A percentile compares a stretch with the other conserved stretches of the same genome.
Evolutionary conservation across 2,797 vertebrate species (phyloP).

Genomic region (Epinephelus malabaricus): DNA sequence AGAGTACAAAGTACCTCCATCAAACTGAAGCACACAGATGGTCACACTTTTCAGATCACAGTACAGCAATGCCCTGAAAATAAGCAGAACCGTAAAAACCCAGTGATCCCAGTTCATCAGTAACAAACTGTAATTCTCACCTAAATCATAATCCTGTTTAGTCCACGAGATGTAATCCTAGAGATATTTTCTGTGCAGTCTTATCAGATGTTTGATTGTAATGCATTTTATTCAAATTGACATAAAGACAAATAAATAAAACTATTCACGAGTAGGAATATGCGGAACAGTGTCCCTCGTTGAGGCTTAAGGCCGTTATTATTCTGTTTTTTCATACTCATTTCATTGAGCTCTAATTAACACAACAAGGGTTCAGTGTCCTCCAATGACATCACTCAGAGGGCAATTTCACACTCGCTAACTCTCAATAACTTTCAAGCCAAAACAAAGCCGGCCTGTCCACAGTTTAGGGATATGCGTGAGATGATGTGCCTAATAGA

Average conservation of each 20-base stretch:
- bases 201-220: constrained; percentile 21
- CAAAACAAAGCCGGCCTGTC: constrained; percentile 79
- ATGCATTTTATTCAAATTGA: constrained; percentile 36
- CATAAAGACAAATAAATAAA: constrained; percentile 47
- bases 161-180: constrained; percentile 29
- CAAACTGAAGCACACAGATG: constrained; percentile 34
- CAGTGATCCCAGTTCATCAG: constrained; percentile 51
- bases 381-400: constrained; percentile 80
- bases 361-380: constrained; percentile 82
- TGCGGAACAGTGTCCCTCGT: constrained; percentile 60
- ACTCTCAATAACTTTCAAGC: constrained; percentile 77
- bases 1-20: constrained; percentile 13
- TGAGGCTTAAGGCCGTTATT: constrained; percentile 64
- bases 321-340: constrained; percentile 59
- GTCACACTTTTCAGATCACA: constrained; percentile 47
- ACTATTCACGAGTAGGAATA: constrained; percentile 32
- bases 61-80: constrained; percentile 44
- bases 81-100: constrained; percentile 36
- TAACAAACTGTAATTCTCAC: constrained; percentile 49
- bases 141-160: constrained; percentile 43
- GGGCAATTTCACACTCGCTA: constrained; percentile 82
- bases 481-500: constrained; percentile 65
- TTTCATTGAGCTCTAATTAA: constrained; percentile 81
- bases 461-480: constrained; percentile 64
- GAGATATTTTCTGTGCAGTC: neutral